phyloP scores from a whole-genome alignment of 2,888 invertebrate species.

The Merodon equestris region DNA sequence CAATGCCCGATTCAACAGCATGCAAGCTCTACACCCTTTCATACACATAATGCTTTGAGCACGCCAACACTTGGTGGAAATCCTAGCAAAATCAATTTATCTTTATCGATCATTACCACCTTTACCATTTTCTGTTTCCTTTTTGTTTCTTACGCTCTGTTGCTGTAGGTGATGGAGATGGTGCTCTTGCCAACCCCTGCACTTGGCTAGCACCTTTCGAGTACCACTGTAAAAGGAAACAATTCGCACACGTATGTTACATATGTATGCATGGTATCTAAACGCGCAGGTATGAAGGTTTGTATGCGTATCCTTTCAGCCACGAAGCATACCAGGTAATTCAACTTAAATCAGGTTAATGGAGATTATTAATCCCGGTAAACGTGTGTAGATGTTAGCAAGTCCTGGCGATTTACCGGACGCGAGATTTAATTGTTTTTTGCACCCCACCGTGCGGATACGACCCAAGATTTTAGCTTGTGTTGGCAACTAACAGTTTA shows the following conservation, averaged over 20 bases:
- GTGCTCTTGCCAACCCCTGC: conserved; percentile 1
- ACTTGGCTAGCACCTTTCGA: no score
- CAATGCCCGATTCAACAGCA: conserved; percentile 53
- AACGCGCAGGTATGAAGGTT: background rate
- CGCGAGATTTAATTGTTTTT: background rate
- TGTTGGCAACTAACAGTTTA: background rate
- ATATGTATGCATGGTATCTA: background rate
- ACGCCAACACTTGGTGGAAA: conserved; percentile 11
- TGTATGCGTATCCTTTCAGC: background rate
- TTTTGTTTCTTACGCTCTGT: background rate
- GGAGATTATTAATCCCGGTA: conserved; percentile 53
- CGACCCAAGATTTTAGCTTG: background rate
- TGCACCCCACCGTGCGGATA: background rate
- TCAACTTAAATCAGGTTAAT: conserved; percentile 66
- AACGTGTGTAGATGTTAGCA: conserved; percentile 11
- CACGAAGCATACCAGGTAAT: conserved; percentile 23
- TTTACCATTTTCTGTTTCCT: conserved; percentile 3
- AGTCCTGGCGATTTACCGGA: background rate
- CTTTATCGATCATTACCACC: conserved; percentile 64
- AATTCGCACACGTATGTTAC: background rate
- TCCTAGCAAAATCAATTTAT: conserved; percentile 61
- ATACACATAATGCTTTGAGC: no score
- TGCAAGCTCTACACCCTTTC: conserved; percentile 3
- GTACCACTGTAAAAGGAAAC: no score
- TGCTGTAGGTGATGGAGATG: no score